Percentiles rank a stretch among this genome's conserved stretches.
phyloP scores from a whole-genome alignment of 2,888 invertebrate genomes.

The Lithodes maja region DNA sequence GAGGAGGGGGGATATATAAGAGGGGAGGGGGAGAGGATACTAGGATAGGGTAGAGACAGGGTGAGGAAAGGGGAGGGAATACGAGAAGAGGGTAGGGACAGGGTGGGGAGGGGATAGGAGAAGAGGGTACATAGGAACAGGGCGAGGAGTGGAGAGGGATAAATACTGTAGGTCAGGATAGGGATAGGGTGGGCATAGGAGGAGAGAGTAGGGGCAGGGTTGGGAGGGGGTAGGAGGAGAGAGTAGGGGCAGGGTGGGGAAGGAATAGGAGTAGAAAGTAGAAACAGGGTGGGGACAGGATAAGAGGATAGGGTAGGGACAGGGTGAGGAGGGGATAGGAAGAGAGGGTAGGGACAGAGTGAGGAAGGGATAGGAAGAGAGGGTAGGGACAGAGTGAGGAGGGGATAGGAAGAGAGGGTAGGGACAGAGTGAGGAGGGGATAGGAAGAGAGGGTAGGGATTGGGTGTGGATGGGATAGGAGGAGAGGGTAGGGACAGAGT shows the following conservation, averaged over 20 bases:
- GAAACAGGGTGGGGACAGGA: not conserved
- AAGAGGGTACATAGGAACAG: not conserved
- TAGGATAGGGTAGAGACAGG: not conserved
- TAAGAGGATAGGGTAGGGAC: too few relatives aligned
- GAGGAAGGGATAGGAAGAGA: not conserved
- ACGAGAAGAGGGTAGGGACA: not conserved
- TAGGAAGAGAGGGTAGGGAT: not conserved
- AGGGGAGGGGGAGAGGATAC: not conserved
- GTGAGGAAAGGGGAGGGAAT: not conserved
- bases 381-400: not conserved
- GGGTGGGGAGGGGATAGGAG: not conserved
- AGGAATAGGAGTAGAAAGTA: not conserved
- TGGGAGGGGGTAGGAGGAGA: not conserved
- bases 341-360: not conserved
- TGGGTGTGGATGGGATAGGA: not conserved
- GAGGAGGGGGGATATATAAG: not conserved
- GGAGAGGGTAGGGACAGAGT: not conserved
- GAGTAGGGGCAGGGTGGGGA: not conserved
- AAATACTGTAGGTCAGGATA: not conserved
- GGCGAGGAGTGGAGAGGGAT: not conserved
- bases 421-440: not conserved
- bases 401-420: not conserved
- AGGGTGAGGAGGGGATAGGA: not conserved
- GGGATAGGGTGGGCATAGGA: not conserved
- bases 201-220: not conserved